These are phyloP conservation scores for Semotilus atromaculatus DNA, from an alignment of 2,797 vertebrate genomes.

Conservation along the genomic window DNA sequence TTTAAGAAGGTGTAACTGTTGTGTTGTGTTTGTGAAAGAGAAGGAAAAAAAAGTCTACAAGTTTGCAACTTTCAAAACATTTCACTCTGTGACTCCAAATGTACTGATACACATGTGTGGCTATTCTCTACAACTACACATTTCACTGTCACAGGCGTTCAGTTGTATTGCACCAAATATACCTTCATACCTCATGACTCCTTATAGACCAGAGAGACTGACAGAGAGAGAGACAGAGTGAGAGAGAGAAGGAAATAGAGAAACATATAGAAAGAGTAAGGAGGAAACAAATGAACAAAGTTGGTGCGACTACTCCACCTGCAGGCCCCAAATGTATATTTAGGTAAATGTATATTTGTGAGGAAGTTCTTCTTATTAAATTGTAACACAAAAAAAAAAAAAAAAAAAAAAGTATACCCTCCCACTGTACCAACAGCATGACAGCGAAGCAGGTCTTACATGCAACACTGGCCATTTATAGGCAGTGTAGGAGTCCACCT, in stretches of 20 bases:
- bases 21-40: no score
- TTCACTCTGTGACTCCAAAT: no score
- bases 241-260: slow-evolving; percentile 48
- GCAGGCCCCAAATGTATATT: slow-evolving; percentile 68
- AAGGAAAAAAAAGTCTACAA: no score
- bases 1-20: no score
- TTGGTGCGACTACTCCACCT: slow-evolving; percentile 83
- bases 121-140: no score
- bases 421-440: not conserved
- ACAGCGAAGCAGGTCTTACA: not conserved
- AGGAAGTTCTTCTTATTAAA: not conserved
- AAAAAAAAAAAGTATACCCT: not conserved
- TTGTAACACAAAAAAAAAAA: not conserved
- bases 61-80: no score
- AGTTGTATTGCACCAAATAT: no score
- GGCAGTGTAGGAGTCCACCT: not conserved
- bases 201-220: slow-evolving; percentile 58
- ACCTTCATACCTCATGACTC: no score
- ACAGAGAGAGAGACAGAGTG: slow-evolving; percentile 63
- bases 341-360: slow-evolving; percentile 45
- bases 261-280: slow-evolving; percentile 5
- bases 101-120: no score
- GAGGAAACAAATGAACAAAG: slow-evolving; percentile 62
- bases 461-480: not conserved
- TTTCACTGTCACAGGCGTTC: no score